Percentiles rank a stretch among this genome's conserved stretches.
Evolutionary conservation across 2,113 vertebrate genomes (phyloP).

Genomic region (Prietella phreatophila): DNA sequence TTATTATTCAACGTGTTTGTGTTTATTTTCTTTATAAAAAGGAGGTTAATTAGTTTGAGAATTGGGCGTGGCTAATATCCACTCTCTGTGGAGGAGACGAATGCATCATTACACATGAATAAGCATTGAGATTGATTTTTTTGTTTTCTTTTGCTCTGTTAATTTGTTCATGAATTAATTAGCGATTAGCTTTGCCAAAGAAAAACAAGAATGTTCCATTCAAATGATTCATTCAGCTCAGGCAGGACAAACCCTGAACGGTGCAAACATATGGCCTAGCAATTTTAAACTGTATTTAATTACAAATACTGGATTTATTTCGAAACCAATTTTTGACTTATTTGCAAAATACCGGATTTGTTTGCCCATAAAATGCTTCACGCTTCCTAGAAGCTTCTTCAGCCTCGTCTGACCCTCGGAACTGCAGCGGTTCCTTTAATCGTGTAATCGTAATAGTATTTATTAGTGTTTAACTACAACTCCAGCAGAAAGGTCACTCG

Average conservation of each 20-base stretch:
- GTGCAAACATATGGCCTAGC: not conserved
- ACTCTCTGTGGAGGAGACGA: conserved; percentile 29
- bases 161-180: conserved; percentile 3
- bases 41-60: conserved; percentile 52
- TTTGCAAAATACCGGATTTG: not conserved
- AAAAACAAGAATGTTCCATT: not conserved
- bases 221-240: not conserved
- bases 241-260: not conserved
- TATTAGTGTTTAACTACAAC: not conserved
- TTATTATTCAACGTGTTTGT: conserved; percentile 52
- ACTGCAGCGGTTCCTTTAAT: not conserved
- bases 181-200: not conserved
- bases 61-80: conserved; percentile 57
- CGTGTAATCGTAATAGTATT: not conserved
- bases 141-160: conserved; percentile 1
- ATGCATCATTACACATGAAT: not conserved
- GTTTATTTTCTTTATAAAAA: conserved; percentile 45
- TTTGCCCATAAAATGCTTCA: not conserved
- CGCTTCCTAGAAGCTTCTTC: not conserved
- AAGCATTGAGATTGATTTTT: not conserved
- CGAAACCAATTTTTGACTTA: not conserved
- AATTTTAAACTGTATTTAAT: not conserved
- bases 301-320: not conserved
- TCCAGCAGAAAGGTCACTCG: not conserved
- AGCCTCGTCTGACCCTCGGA: not conserved